Base-by-base conservation (phyloP, 1,140 invertebrate genomes). In the Heliconius hewitsoni region DNA sequence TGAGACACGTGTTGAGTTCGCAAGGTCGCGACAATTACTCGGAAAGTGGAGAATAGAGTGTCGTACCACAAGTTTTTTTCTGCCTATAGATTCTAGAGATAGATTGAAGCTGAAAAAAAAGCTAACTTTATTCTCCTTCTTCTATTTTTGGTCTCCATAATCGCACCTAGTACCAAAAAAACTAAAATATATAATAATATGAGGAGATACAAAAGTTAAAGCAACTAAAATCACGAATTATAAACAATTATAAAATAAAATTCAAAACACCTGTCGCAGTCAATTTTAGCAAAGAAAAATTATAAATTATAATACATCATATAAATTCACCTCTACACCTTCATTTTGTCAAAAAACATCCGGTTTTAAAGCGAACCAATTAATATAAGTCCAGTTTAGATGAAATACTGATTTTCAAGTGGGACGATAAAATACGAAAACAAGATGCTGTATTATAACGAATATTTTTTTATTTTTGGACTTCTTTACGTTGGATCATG, bases 331-430 rank as follows among this genome's bases (percentile, higher is more conserved):
- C 60, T 27, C 60, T 4, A 30, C n/a, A 66, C 60, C 60, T 66
- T 66, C 60, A 66, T 66, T 66, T 66, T 66, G 60, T 66, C 60
- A 66, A 3, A 13, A 19, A 30, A 66, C 60, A 66, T 66, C 60
- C 60, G 23, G 60, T 66, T 66, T 66, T 30, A 66, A 66, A 66
- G 60, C 23, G 60, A 13, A 30, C 60, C 60, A 66, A 66, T 66
- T 66, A 79, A 79, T 79, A 60, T 79, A 42, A 50, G 73, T 79
- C 78, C 46, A 71, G 75, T 79, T 79, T 50, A 55, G 70, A 75
- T 79, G 73, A 79, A 71, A 74, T 75, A 79, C 23, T 79, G 60
- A 39, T 42, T 74, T 66, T 79, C 60, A 70, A 76, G 37, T 39
- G 19, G 74, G 23, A 60, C 6, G 19, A 42, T 76, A 76, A 76